phyloP scores from a whole-genome alignment of 2,797 vertebrate genomes.

The Astyanax mexicanus region DNA sequence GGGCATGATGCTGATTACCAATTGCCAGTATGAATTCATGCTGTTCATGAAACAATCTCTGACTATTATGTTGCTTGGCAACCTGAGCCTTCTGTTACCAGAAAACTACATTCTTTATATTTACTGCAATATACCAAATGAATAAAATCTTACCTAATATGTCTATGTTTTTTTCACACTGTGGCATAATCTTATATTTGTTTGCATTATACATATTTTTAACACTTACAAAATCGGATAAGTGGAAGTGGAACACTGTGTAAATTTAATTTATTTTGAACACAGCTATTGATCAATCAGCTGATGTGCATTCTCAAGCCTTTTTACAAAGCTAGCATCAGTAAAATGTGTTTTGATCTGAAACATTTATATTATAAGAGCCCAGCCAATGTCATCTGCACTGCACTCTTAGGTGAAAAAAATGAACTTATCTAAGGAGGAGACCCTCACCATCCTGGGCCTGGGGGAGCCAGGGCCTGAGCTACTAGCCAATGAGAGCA shows the following conservation, averaged over 20 bases:
- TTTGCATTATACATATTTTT: no score
- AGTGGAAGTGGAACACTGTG: no score
- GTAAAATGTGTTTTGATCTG: conserved; percentile 24
- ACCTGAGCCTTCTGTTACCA: not conserved
- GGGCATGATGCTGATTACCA: no score
- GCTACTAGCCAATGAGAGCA: conserved; percentile 88
- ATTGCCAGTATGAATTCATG: no score
- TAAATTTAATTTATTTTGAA: no score
- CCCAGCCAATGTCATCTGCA: conserved; percentile 15
- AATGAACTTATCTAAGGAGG: conserved; percentile 89
- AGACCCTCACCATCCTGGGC: conserved; percentile 86
- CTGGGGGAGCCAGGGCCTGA: conserved; percentile 79
- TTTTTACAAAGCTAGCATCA: conserved; percentile 22
- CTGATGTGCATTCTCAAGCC: not conserved
- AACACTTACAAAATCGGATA: no score
- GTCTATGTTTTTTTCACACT: no score
- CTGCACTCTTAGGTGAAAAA: conserved; percentile 82
- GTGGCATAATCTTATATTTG: no score
- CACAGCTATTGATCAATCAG: no score
- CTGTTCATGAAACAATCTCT: no score
- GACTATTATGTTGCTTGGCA: no score
- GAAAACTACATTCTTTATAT: not conserved
- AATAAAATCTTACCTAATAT: no score
- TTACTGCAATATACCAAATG: not conserved
- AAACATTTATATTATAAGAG: conserved; percentile 29